These are phyloP conservation scores for Xylocampa areola DNA, from an alignment of 2,888 invertebrate species.

Conservation along the genomic window DNA sequence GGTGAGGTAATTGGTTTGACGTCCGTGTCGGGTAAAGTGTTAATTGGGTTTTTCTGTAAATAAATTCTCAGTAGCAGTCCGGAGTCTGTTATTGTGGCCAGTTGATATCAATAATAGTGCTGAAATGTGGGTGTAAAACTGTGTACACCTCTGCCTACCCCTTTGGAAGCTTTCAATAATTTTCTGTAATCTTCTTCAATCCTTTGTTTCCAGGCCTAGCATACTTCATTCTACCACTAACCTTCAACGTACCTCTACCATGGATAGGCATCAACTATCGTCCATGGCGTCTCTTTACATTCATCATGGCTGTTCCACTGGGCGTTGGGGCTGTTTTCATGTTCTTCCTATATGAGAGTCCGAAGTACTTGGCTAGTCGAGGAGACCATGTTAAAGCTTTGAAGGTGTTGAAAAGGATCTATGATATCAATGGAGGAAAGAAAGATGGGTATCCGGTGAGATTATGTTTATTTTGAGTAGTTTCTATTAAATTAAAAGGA, in stretches of 20 bases:
- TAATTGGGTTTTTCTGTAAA: no score
- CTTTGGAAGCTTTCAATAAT: no score
- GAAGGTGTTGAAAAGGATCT: slow-evolving; percentile 67
- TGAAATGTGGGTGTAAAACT: no score
- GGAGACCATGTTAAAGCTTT: slow-evolving; percentile 90
- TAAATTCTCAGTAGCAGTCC: no score
- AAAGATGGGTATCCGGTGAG: slow-evolving; percentile 68
- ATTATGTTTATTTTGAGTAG: slow-evolving; percentile 3
- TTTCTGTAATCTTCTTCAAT: no score
- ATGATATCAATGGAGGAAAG: slow-evolving; percentile 67
- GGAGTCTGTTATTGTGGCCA: no score
- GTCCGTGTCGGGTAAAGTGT: no score
- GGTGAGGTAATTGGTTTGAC: no score
- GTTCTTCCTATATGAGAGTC: slow-evolving; percentile 92
- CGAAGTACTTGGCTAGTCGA: slow-evolving; percentile 92
- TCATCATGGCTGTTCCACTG: slow-evolving; percentile 72
- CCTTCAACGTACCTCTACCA: slow-evolving; percentile 73
- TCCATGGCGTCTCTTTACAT: slow-evolving; percentile 93
- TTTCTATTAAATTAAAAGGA: no score
- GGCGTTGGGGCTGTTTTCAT: slow-evolving; percentile 89
- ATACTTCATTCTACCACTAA: slow-evolving; percentile 90
- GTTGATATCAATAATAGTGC: no score
- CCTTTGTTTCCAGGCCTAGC: slow-evolving; percentile 86
- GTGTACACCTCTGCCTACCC: no score
- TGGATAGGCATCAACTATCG: slow-evolving; percentile 86